These are phyloP conservation scores for Echiichthys vipera DNA, from an alignment of 2,797 vertebrate species.

Conservation along the genomic window DNA sequence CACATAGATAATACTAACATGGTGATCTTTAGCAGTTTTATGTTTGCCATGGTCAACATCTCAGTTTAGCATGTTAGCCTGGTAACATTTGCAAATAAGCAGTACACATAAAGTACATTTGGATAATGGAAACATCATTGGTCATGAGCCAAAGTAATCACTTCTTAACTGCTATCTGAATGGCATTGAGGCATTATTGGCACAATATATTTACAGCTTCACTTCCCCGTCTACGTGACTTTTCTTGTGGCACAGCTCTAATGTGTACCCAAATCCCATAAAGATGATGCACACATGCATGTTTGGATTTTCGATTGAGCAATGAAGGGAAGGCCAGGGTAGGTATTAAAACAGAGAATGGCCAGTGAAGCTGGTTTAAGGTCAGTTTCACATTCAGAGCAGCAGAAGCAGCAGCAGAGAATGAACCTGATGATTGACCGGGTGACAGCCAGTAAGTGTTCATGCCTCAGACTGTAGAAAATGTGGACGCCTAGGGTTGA, in stretches of 20 bases:
- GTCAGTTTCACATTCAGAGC: neutral
- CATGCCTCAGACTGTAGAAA: neutral
- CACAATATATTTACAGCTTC: neutral
- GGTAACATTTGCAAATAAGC: accelerated
- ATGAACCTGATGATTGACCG: slow-evolving; percentile 1
- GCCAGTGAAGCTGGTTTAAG: neutral
- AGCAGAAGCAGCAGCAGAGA: neutral
- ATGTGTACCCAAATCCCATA: neutral
- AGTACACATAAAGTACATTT: neutral
- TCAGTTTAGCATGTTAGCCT: neutral
- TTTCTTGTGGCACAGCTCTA: neutral
- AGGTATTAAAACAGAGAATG: neutral
- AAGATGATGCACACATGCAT: neutral
- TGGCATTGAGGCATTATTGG: neutral
- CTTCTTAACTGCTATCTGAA: neutral
- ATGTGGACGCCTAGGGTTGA: neutral
- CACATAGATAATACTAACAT: too few species aligned
- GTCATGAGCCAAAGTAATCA: neutral
- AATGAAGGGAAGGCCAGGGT: neutral
- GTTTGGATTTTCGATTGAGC: neutral
- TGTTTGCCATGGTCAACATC: neutral
- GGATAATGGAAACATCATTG: neutral
- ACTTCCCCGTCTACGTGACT: neutral
- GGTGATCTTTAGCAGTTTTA: neutral
- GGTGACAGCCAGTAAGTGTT: neutral